Evolutionary conservation across 2,888 invertebrate genomes (phyloP).

Genomic region (Cheilosia pagana): DNA sequence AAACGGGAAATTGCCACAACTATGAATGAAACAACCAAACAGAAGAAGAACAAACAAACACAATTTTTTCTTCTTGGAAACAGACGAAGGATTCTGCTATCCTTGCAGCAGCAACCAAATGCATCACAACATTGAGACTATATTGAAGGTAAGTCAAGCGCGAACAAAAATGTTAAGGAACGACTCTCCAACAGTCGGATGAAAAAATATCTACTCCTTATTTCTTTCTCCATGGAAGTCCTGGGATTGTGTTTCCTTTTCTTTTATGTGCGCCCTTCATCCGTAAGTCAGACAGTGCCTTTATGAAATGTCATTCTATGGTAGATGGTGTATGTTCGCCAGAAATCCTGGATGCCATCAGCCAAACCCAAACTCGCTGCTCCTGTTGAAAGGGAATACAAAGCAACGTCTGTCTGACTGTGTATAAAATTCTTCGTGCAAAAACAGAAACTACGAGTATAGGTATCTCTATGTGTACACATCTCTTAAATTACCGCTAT

Average conservation of each 20-base stretch:
- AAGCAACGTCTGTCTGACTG: slow-evolving; percentile 34
- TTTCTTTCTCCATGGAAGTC: slow-evolving; percentile 35
- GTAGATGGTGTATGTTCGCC: slow-evolving; percentile 3
- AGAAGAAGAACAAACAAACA: slow-evolving; percentile 21
- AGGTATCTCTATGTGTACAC: slow-evolving; percentile 20
- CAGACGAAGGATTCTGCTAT: slow-evolving; percentile 2
- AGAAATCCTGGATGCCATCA: slow-evolving; percentile 40
- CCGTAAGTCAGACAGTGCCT: slow-evolving; percentile 59
- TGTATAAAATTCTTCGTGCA: slow-evolving; percentile 23
- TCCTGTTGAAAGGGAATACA: slow-evolving; percentile 29
- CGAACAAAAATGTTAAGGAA: slow-evolving; percentile 41
- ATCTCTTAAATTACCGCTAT: slow-evolving; percentile 65
- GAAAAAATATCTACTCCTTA: slow-evolving; percentile 58
- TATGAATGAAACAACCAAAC: slow-evolving; percentile 29
- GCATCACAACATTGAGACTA: slow-evolving; percentile 54
- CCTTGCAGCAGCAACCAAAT: slow-evolving; percentile 41
- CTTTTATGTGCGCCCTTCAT: slow-evolving; percentile 16
- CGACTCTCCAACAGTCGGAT: slow-evolving; percentile 34
- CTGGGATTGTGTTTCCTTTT: slow-evolving; percentile 11
- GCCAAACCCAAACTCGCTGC: slow-evolving; percentile 29
- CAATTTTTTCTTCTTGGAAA: not conserved
- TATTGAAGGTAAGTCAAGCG: slow-evolving; percentile 68
- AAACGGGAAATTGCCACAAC: slow-evolving; percentile 57
- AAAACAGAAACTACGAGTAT: slow-evolving; percentile 1
- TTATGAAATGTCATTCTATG: slow-evolving; percentile 63